Conservation (phyloP, 2,113 vertebrate species). For the Terrapene triunguis region DNA sequence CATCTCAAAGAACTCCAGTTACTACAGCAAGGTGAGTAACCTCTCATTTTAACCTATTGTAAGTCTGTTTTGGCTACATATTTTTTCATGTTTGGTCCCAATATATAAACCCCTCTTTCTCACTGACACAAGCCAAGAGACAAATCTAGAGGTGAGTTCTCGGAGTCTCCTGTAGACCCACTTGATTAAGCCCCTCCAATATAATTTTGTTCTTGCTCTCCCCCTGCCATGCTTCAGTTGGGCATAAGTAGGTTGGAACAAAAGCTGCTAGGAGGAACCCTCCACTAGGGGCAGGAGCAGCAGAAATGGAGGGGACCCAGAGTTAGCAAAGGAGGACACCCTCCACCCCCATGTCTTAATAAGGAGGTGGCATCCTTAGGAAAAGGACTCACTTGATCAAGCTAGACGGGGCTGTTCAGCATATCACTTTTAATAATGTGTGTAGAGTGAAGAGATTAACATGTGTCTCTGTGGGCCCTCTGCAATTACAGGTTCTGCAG, state of each 20-base stretch:
- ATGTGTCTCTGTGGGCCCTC: not conserved
- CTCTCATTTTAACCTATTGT: conserved; percentile 18
- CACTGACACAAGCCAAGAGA: not conserved
- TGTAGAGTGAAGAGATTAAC: not conserved
- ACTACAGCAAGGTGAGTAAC: no score
- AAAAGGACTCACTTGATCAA: not conserved
- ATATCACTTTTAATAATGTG: not conserved
- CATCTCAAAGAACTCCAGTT: no score
- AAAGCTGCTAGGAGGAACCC: conserved; percentile 7
- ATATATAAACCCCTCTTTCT: not conserved
- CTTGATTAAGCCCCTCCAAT: not conserved
- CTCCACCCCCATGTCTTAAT: not conserved
- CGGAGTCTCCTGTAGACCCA: not conserved
- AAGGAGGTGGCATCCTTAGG: not conserved
- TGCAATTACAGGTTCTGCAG: not conserved
- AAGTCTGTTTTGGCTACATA: not conserved
- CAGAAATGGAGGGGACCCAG: not conserved
- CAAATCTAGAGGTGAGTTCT: not conserved
- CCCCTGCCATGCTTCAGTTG: not conserved
- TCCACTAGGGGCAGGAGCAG: not conserved
- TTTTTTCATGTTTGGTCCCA: conserved; percentile 22
- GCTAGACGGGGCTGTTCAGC: not conserved
- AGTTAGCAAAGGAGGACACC: not conserved
- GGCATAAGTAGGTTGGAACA: not conserved
- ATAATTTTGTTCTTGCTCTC: not conserved